These are phyloP conservation scores for Spizaetus ornatus DNA, from an alignment of 2,113 vertebrate species.

Conservation along the genomic window DNA sequence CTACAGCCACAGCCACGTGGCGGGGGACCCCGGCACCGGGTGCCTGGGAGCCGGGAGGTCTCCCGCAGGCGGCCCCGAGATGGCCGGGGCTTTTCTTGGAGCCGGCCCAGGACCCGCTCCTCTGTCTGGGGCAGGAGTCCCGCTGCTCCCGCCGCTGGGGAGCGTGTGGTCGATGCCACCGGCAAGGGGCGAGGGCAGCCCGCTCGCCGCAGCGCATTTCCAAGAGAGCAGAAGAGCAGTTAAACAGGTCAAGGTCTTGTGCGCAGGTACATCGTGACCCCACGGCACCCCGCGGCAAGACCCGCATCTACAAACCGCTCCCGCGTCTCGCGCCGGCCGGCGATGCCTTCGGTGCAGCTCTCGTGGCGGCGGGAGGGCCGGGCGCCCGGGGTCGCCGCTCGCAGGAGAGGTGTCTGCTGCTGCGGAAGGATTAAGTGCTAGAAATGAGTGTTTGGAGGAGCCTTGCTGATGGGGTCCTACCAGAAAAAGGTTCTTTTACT, in stretches of 20 bases:
- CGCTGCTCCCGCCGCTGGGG: accelerated
- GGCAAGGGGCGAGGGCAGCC: background rate
- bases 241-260: background rate
- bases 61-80: background rate
- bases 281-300: background rate
- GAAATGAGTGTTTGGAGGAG: background rate
- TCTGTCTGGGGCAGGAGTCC: background rate
- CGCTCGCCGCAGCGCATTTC: accelerated
- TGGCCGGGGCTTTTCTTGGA: background rate
- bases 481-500: constrained; percentile 16
- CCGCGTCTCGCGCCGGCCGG: background rate
- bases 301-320: background rate
- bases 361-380: background rate
- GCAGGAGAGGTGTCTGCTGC: background rate
- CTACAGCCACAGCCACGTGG: background rate
- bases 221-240: background rate
- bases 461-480: background rate
- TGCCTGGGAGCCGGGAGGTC: background rate
- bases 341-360: background rate
- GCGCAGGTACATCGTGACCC: background rate
- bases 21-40: accelerated
- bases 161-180: accelerated
- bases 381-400: background rate
- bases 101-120: background rate
- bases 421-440: background rate